phyloP scores from a whole-genome alignment of 2,797 vertebrate genomes.

The Thaleichthys pacificus region DNA sequence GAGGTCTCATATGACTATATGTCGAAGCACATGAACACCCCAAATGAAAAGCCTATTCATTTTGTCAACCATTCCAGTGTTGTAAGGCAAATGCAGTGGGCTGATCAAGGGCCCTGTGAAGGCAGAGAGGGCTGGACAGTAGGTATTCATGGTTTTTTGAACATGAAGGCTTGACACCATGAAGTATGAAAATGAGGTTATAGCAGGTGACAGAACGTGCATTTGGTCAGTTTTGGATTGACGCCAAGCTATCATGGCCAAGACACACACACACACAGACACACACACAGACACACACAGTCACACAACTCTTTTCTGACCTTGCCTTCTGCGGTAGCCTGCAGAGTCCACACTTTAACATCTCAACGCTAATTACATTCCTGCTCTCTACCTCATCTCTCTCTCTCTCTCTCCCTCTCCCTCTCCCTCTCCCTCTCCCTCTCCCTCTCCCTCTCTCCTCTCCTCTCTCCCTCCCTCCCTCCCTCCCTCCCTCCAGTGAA shows the following conservation, averaged over 20 bases:
- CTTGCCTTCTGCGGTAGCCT: neutral
- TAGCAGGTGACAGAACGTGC: slow-evolving; percentile 33
- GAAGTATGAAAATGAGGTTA: slow-evolving; percentile 20
- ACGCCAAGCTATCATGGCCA: neutral
- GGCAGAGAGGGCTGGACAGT: neutral
- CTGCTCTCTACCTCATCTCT: slow-evolving; percentile 14
- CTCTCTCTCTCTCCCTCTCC: slow-evolving; percentile 16
- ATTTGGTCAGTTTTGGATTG: neutral
- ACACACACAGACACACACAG: neutral
- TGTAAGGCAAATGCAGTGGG: neutral
- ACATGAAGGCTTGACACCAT: slow-evolving; percentile 4
- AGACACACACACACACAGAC: slow-evolving; percentile 9
- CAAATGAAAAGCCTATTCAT: neutral
- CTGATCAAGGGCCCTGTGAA: neutral
- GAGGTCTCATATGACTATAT: neutral
- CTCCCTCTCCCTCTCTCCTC: slow-evolving; percentile 6
- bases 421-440: neutral
- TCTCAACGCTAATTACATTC: slow-evolving; percentile 14
- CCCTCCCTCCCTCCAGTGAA: neutral
- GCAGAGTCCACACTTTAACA: slow-evolving; percentile 18
- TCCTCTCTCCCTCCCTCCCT: too few relatives aligned
- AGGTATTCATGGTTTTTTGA: slow-evolving; percentile 15
- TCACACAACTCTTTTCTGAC: neutral
- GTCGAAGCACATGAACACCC: neutral
- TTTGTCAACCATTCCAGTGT: neutral